Conservation (phyloP, 2,888 invertebrate genomes). For the Lasioglossum villosulum region DNA sequence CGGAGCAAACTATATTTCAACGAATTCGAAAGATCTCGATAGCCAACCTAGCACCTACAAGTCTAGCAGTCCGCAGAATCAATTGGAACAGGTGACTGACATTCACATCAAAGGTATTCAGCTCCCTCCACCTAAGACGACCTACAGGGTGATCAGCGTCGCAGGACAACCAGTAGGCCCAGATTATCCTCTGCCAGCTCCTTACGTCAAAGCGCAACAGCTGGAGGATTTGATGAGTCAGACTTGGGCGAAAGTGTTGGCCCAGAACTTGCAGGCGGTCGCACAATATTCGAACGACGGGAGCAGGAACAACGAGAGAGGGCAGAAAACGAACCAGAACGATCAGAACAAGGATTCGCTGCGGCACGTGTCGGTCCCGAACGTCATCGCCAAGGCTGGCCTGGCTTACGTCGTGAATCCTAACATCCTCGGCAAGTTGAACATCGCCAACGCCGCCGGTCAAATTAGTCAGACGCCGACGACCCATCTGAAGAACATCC, state of each 20-base stretch:
- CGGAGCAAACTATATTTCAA: constrained; percentile 77
- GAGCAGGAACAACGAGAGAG: constrained; percentile 47
- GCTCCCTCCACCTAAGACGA: constrained; percentile 64
- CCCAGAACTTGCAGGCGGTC: constrained; percentile 70
- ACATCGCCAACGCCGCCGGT: constrained; percentile 53
- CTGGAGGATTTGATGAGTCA: constrained; percentile 80
- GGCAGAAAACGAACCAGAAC: constrained; percentile 32
- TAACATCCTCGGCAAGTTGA: constrained; percentile 62
- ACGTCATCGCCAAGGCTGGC: constrained; percentile 76
- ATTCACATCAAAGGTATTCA: constrained; percentile 61
- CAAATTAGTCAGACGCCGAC: constrained; percentile 52
- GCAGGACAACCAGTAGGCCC: constrained; percentile 74
- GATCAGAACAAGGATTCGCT: constrained; percentile 57
- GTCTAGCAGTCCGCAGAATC: constrained; percentile 72
- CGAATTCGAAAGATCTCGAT: constrained; percentile 77
- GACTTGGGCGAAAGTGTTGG: constrained; percentile 74
- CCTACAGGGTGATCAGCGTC: constrained; percentile 77
- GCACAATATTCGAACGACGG: constrained; percentile 55
- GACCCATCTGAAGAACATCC: constrained; percentile 60
- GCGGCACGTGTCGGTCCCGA: constrained; percentile 53
- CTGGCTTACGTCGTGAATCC: constrained; percentile 77
- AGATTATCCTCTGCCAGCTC: constrained; percentile 72
- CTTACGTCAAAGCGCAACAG: constrained; percentile 76
- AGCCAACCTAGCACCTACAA: constrained; percentile 77
- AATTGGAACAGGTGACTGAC: constrained; percentile 72